Conservation (phyloP, 2,888 invertebrate species). For the Nineta flava region DNA sequence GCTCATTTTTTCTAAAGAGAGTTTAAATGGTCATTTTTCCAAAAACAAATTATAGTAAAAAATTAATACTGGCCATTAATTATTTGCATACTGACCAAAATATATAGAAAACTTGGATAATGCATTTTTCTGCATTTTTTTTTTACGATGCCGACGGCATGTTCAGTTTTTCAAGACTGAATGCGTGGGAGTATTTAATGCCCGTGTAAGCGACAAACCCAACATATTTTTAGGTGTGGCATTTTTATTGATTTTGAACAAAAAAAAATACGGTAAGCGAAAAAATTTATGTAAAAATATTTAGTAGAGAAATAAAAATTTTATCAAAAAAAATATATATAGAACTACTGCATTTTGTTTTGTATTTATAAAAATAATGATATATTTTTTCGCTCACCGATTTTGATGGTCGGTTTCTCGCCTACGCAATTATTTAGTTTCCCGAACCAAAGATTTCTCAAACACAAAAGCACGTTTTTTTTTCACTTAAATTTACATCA, state of each 20-base stretch:
- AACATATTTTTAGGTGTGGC: background rate
- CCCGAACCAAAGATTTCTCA: no score
- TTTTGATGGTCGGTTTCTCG: background rate
- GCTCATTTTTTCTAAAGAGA: background rate
- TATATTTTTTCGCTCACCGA: background rate
- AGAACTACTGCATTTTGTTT: background rate
- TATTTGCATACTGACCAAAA: background rate
- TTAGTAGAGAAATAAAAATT: background rate
- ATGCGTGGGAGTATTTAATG: background rate
- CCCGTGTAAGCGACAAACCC: conserved; percentile 2
- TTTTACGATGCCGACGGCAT: background rate
- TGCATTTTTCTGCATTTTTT: background rate
- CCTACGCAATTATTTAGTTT: background rate
- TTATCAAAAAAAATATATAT: background rate
- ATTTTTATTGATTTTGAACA: background rate
- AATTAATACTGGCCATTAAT: background rate
- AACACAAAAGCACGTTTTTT: no score
- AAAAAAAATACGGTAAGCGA: background rate
- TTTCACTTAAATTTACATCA: no score
- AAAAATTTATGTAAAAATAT: background rate
- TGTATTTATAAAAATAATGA: background rate
- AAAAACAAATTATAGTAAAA: background rate
- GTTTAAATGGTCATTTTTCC: background rate
- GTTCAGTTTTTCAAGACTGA: background rate
- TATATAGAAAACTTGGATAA: background rate